Conservation (phyloP, 2,113 vertebrate species). For the Prietella phreatophila region DNA sequence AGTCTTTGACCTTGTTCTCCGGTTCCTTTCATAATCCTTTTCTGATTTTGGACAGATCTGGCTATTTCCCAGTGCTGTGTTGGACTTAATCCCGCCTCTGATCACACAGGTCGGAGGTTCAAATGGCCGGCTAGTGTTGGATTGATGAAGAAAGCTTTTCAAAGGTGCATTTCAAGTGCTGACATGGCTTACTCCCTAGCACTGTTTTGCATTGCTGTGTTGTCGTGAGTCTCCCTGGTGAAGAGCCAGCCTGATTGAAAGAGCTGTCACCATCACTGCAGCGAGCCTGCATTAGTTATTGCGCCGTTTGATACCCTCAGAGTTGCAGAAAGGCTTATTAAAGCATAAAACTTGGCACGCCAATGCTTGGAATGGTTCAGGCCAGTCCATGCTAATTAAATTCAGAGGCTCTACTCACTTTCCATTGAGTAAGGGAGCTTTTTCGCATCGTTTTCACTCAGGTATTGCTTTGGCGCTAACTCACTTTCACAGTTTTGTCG, state of each 20-base stretch:
- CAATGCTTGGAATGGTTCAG: conserved; percentile 18
- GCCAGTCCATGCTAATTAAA: conserved; percentile 38
- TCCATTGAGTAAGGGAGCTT: conserved; percentile 17
- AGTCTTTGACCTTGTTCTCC: conserved; percentile 78
- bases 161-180: conserved; percentile 17
- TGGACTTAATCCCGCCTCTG: conserved; percentile 51
- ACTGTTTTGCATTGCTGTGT: neutral
- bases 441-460: conserved; percentile 41
- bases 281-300: conserved; percentile 37
- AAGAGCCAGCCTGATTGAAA: conserved; percentile 37
- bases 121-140: conserved; percentile 45
- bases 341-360: conserved; percentile 16
- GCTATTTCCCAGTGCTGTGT: conserved; percentile 39
- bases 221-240: neutral
- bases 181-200: neutral
- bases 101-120: conserved; percentile 50
- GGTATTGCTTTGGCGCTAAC: conserved; percentile 32
- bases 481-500: conserved; percentile 9
- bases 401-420: conserved; percentile 35
- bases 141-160: neutral
- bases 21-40: conserved; percentile 71
- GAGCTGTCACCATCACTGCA: conserved; percentile 38
- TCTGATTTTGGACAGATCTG: conserved; percentile 57
- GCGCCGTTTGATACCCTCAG: conserved; percentile 27
- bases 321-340: conserved; percentile 23